Evolutionary conservation across 2,888 invertebrate species (phyloP).

Genomic region (Pollenia amentaria): DNA sequence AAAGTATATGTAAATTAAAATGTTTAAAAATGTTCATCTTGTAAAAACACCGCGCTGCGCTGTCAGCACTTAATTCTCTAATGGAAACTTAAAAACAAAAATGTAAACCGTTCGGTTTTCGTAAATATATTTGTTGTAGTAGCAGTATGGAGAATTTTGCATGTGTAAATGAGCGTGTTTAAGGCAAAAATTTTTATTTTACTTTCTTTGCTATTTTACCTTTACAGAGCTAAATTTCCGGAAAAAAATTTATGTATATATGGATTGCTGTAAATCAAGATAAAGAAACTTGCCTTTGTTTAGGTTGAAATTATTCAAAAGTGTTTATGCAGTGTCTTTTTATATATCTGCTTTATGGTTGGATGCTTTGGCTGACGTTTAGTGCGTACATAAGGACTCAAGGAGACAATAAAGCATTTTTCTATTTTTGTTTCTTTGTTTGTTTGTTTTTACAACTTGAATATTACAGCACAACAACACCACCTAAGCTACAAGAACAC

Average conservation of each 20-base stretch:
- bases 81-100: conserved; percentile 73
- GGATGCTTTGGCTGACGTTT: conserved; percentile 72
- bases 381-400: conserved; percentile 73
- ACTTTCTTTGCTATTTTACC: conserved; percentile 53
- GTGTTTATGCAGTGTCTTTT: conserved; percentile 69
- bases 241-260: conserved; percentile 68
- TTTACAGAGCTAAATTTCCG: conserved; percentile 68
- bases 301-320: conserved; percentile 71
- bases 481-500: conserved; percentile 87
- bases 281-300: conserved; percentile 73
- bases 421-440: conserved; percentile 47
- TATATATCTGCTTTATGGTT: conserved; percentile 70
- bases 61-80: conserved; percentile 57
- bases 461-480: conserved; percentile 75
- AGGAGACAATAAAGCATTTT: conserved; percentile 71
- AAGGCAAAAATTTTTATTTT: conserved; percentile 22
- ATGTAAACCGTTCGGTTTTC: conserved; percentile 60
- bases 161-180: conserved; percentile 6
- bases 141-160: conserved; percentile 43
- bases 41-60: conserved; percentile 51
- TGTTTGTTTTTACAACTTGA: conserved; percentile 66
- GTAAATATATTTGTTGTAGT: conserved; percentile 50
- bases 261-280: conserved; percentile 72
- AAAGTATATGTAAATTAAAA: conserved; percentile 16
- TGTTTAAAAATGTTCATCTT: conserved; percentile 35